Evolutionary conservation across 2,797 vertebrate species (phyloP).

Genomic region (Zenarchopterus dispar): DNA sequence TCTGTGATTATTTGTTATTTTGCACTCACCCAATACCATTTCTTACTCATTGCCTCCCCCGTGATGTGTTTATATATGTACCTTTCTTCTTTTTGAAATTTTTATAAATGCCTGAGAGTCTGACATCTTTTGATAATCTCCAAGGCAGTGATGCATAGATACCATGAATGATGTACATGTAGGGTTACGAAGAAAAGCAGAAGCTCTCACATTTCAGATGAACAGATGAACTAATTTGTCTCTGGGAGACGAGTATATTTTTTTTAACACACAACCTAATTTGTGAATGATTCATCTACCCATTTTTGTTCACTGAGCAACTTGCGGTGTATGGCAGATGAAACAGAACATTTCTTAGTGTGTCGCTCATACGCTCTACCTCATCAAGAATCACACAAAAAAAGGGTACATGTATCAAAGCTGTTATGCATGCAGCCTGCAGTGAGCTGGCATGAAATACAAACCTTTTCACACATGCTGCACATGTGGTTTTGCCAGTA

Average conservation of each 20-base stretch:
- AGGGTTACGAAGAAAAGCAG: not conserved
- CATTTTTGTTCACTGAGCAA: slow-evolving; percentile 26
- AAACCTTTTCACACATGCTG: slow-evolving; percentile 67
- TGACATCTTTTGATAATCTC: not conserved
- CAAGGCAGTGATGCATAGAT: not conserved
- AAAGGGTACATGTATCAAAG: slow-evolving; percentile 32
- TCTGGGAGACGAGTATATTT: not conserved
- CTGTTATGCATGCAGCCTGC: slow-evolving; percentile 79
- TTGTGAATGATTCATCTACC: slow-evolving; percentile 4
- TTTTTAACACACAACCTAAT: not conserved
- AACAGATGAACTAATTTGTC: slow-evolving; percentile 4
- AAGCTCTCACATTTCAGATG: slow-evolving; percentile 3
- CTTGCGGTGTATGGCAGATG: slow-evolving; percentile 3
- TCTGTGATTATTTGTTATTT: too few species aligned
- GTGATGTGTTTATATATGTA: slow-evolving; percentile 8
- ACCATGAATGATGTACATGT: slow-evolving; percentile 5
- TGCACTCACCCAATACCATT: not conserved
- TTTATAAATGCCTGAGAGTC: not conserved
- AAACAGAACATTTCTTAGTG: slow-evolving; percentile 28
- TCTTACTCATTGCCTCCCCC: slow-evolving; percentile 6
- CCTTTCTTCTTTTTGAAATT: not conserved
- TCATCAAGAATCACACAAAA: slow-evolving; percentile 39
- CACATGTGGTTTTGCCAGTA: slow-evolving; percentile 49
- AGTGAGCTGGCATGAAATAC: slow-evolving; percentile 58
- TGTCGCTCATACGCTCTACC: slow-evolving; percentile 23